A percentile compares a stretch with the other conserved stretches of the same genome.
phyloP scores from a whole-genome alignment of 1,140 invertebrate genomes.

The Bombus affinis region DNA sequence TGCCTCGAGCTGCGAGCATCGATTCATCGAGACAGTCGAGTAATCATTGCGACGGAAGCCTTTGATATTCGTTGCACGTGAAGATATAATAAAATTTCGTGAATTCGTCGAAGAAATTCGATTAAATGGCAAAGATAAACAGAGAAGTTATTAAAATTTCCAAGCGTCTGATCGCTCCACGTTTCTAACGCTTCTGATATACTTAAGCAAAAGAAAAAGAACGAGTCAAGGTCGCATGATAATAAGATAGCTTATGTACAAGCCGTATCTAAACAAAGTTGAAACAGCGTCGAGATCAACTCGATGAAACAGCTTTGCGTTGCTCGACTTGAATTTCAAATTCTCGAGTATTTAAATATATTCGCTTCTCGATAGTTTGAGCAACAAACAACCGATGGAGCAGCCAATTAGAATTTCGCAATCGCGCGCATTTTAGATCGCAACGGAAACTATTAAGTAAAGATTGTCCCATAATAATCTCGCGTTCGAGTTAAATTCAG shows the following conservation, averaged over 20 bases:
- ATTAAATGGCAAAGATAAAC: too few relatives aligned
- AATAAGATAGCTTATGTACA: not conserved
- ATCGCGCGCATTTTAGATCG: not conserved
- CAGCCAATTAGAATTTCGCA: conserved; percentile 1
- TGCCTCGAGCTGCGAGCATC: not conserved
- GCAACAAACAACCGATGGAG: not conserved
- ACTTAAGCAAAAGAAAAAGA: too few relatives aligned
- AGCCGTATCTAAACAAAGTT: not conserved
- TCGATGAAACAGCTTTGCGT: too few relatives aligned
- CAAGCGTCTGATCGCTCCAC: not conserved
- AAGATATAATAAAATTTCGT: not conserved
- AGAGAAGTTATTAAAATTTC: too few relatives aligned
- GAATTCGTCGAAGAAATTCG: not conserved
- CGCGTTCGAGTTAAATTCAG: too few relatives aligned
- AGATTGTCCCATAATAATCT: too few relatives aligned
- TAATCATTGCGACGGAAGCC: too few relatives aligned
- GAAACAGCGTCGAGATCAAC: not conserved
- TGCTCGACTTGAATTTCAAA: not conserved
- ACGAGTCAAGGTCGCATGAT: not conserved
- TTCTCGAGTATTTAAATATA: not conserved
- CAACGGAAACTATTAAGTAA: too few relatives aligned
- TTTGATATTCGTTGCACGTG: not conserved
- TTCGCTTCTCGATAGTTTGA: not conserved
- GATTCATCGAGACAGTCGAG: conserved; percentile 61
- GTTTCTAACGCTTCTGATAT: not conserved